Evolutionary conservation across 2,888 invertebrate species (phyloP).

Genomic region (Watsonalla binaria): DNA sequence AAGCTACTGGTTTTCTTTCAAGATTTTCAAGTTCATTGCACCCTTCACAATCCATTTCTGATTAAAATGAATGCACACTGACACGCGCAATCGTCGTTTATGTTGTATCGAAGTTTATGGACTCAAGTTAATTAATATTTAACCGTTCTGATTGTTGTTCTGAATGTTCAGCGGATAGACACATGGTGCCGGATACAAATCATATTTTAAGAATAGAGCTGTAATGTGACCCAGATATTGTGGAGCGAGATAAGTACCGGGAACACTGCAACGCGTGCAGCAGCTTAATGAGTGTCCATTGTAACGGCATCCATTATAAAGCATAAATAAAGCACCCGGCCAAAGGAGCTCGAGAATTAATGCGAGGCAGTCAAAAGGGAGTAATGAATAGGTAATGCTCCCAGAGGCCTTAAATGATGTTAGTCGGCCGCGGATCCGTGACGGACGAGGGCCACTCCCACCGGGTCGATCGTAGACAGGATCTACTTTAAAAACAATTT

Average conservation of each 20-base stretch:
- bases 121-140: slow-evolving; percentile 39
- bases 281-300: slow-evolving; percentile 27
- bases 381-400: slow-evolving; percentile 27
- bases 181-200: slow-evolving; percentile 42
- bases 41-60: slow-evolving; percentile 26
- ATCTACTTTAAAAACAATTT: slow-evolving; percentile 68
- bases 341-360: slow-evolving; percentile 31
- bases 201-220: slow-evolving; percentile 38
- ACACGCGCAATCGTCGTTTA: slow-evolving; percentile 38
- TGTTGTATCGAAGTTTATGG: slow-evolving; percentile 49
- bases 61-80: slow-evolving; percentile 27
- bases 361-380: slow-evolving; percentile 17
- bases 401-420: slow-evolving; percentile 46
- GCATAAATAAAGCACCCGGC: slow-evolving; percentile 28
- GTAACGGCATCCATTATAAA: slow-evolving; percentile 40
- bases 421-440: slow-evolving; percentile 51
- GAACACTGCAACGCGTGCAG: slow-evolving; percentile 10
- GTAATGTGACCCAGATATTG: slow-evolving; percentile 51
- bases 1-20: slow-evolving; percentile 23
- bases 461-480: slow-evolving; percentile 47
- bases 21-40: slow-evolving; percentile 39
- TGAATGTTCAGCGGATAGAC: slow-evolving; percentile 37
- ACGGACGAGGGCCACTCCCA: slow-evolving; percentile 48
- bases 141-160: slow-evolving; percentile 34
- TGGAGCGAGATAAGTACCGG: slow-evolving; percentile 35